phyloP scores from a whole-genome alignment of 2,797 vertebrate genomes.

The Sylvilagus floridanus region DNA sequence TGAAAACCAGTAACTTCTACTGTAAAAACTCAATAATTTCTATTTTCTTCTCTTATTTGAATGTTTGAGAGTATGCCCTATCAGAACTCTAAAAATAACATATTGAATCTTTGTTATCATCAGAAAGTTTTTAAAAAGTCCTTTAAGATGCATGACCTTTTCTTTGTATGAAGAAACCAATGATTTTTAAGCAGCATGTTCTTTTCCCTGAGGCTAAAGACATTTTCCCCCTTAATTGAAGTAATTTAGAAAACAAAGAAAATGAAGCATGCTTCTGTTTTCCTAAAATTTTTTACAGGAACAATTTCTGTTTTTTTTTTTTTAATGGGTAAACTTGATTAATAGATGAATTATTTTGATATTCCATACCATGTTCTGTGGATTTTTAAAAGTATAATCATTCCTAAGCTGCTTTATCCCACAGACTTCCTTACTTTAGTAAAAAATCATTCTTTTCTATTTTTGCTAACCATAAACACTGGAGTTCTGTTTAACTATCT shows the following conservation, averaged over 20 bases:
- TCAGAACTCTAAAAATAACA: slow-evolving; percentile 15
- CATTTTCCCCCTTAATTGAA: slow-evolving; percentile 1
- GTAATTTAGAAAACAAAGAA: not conserved
- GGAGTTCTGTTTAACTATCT: not conserved
- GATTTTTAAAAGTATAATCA: not conserved
- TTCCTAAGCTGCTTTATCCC: not conserved
- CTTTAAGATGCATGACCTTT: not conserved
- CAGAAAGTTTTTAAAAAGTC: not conserved
- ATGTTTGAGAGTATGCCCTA: not conserved
- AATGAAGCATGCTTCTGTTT: not conserved
- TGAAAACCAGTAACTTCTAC: slow-evolving; percentile 8
- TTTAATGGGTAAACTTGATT: not conserved
- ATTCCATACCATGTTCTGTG: not conserved
- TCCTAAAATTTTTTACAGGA: not conserved
- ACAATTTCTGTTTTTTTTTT: not conserved
- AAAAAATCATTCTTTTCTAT: not conserved
- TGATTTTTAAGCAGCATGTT: not conserved
- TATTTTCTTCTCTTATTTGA: not conserved
- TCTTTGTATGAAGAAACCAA: not conserved
- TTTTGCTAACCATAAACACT: not conserved
- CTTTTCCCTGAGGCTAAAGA: not conserved
- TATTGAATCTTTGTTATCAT: slow-evolving; percentile 26
- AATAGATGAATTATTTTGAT: not conserved
- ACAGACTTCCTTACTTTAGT: not conserved
- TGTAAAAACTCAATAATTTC: not conserved